A percentile compares a stretch with the other conserved stretches of the same genome.
These are phyloP conservation scores for Oscheius sp. DNA, from an alignment of 2,888 invertebrate genomes.

Conservation along the genomic window DNA sequence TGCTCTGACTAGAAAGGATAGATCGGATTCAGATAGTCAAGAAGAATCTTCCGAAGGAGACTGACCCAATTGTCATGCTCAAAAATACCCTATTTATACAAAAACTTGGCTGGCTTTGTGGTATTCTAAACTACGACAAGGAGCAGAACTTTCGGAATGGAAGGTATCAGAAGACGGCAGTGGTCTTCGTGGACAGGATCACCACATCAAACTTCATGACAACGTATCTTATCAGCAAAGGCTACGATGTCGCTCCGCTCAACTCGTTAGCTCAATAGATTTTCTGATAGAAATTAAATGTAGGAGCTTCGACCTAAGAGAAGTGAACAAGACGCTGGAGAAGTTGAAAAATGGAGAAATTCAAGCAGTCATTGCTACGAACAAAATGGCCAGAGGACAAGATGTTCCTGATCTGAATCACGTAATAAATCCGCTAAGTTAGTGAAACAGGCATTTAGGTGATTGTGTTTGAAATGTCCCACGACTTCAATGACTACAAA, in stretches of 20 bases:
- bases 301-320: neutral
- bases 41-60: neutral
- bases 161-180: neutral
- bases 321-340: neutral
- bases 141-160: neutral
- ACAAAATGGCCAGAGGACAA: constrained; percentile 26
- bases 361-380: constrained; percentile 25
- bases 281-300: constrained; percentile 1
- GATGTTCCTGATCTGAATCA: constrained; percentile 16
- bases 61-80: constrained; percentile 1
- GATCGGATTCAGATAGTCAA: too few species aligned
- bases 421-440: neutral
- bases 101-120: constrained; percentile 17
- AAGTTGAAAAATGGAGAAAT: constrained; percentile 6
- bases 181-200: constrained; percentile 13
- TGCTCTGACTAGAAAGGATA: neutral
- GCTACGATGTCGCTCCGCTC: constrained; percentile 12
- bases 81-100: neutral
- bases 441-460: constrained; percentile 2
- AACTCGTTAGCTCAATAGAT: constrained; percentile 16
- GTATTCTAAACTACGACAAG: constrained; percentile 14
- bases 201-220: constrained; percentile 11
- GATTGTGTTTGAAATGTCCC: constrained; percentile 15
- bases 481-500: constrained; percentile 19
- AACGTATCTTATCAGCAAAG: neutral